Conservation (phyloP, 2,888 invertebrate species). For the Timema podura region DNA sequence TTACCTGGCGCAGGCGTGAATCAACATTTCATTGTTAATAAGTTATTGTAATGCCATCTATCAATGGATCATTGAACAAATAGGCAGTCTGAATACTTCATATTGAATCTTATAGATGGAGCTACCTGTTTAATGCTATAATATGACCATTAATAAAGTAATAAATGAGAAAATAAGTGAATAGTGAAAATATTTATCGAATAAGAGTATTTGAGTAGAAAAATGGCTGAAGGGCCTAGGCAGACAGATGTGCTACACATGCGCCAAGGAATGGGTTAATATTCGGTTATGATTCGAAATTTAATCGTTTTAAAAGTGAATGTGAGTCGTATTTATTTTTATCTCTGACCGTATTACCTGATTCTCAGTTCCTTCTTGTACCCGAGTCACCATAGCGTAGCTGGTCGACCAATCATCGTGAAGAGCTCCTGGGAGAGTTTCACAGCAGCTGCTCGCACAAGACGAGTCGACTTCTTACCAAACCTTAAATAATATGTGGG, state of each 20-base stretch:
- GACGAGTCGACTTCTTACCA: constrained; percentile 93
- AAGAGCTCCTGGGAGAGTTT: constrained; percentile 96
- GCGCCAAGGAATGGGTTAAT: too few species aligned
- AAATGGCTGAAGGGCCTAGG: too few species aligned
- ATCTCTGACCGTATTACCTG: constrained; percentile 51
- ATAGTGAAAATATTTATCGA: too few species aligned
- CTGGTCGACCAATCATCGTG: constrained; percentile 86
- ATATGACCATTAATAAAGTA: constrained; percentile 12
- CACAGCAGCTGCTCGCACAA: constrained; percentile 92
- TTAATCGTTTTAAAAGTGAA: too few species aligned
- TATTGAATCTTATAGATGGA: neutral
- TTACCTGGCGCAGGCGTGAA: too few species aligned
- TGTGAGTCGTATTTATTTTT: too few species aligned
- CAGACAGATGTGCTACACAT: too few species aligned
- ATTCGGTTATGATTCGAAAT: too few species aligned
- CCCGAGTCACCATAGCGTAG: constrained; percentile 81
- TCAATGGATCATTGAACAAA: too few species aligned
- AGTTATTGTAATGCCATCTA: too few species aligned
- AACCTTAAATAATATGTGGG: constrained; percentile 77
- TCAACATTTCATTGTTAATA: too few species aligned
- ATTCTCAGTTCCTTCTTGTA: constrained; percentile 88
- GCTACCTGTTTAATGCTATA: neutral
- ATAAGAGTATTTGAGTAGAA: too few species aligned
- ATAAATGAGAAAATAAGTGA: constrained; percentile 16
- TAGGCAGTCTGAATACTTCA: neutral